phyloP scores from a whole-genome alignment of 2,797 vertebrate species.

The Cephalopachus bancanus region DNA sequence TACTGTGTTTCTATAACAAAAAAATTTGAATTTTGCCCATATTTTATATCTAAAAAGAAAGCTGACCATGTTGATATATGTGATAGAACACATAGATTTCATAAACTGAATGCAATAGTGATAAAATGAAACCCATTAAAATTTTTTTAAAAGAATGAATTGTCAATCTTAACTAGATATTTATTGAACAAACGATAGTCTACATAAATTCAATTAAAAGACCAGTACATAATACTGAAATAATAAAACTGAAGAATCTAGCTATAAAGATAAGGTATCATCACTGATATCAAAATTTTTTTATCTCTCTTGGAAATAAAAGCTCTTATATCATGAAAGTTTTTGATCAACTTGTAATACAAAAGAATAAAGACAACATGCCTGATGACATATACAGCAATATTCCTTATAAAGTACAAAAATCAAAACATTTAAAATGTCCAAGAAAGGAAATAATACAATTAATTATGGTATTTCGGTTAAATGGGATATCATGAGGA shows the following conservation, averaged over 20 bases:
- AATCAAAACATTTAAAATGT: not conserved
- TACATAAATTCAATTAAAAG: not conserved
- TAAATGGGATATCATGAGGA: not conserved
- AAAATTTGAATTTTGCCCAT: not conserved
- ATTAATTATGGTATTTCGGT: not conserved
- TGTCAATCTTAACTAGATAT: not conserved
- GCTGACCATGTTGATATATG: not conserved
- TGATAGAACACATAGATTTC: not conserved
- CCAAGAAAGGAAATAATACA: not conserved
- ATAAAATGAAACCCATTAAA: not conserved
- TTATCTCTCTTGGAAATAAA: not conserved
- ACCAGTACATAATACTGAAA: not conserved
- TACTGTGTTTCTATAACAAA: not conserved
- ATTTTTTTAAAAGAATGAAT: not conserved
- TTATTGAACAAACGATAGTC: not conserved
- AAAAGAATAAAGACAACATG: not conserved
- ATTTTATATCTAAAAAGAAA: not conserved
- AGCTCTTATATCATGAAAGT: not conserved
- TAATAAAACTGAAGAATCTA: not conserved
- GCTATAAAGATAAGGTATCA: not conserved
- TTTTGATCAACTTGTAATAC: not conserved
- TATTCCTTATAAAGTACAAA: conserved; percentile 9
- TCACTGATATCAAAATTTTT: not conserved
- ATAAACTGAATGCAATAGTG: not conserved
- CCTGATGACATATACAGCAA: not conserved